These are phyloP conservation scores for Pyxicephalus adspersus DNA, from an alignment of 2,113 vertebrate species.

Conservation along the genomic window DNA sequence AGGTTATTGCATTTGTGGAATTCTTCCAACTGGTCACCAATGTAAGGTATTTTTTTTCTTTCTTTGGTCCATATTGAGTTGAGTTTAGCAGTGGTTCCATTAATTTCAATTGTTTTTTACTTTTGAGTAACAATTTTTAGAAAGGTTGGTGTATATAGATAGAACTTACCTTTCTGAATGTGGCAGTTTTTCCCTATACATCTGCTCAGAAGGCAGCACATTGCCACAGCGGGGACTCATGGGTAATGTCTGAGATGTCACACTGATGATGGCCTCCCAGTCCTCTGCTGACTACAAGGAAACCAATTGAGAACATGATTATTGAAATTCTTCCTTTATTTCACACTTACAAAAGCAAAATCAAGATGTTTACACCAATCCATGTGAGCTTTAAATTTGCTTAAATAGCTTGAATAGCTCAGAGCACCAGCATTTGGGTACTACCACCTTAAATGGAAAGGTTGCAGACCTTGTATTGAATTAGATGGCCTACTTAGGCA, in stretches of 20 bases:
- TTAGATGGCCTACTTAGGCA: too few species aligned
- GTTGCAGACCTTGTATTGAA: too few species aligned
- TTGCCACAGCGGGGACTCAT: constrained; percentile 82
- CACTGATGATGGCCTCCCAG: constrained; percentile 83
- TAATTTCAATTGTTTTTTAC: neutral
- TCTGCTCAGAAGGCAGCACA: constrained; percentile 82
- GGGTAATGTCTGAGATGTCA: constrained; percentile 75
- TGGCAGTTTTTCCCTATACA: constrained; percentile 77
- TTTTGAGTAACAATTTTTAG: neutral
- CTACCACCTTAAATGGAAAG: too few species aligned
- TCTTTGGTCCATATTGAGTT: too few species aligned
- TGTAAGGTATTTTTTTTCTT: too few species aligned
- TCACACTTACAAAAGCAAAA: too few species aligned
- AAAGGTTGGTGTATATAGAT: constrained; percentile 22
- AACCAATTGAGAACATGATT: constrained; percentile 8
- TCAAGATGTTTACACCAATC: neutral
- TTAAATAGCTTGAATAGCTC: too few species aligned
- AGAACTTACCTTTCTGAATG: constrained; percentile 74
- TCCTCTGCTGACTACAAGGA: constrained; percentile 79
- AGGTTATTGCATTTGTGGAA: too few species aligned
- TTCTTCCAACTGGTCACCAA: too few species aligned
- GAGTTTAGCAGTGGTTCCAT: too few species aligned
- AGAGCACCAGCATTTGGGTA: too few species aligned
- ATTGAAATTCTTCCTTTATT: neutral
- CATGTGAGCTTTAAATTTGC: too few species aligned